Evolutionary conservation across 2,113 vertebrate genomes (phyloP).

Genomic region (Scartelaos histophorus): DNA sequence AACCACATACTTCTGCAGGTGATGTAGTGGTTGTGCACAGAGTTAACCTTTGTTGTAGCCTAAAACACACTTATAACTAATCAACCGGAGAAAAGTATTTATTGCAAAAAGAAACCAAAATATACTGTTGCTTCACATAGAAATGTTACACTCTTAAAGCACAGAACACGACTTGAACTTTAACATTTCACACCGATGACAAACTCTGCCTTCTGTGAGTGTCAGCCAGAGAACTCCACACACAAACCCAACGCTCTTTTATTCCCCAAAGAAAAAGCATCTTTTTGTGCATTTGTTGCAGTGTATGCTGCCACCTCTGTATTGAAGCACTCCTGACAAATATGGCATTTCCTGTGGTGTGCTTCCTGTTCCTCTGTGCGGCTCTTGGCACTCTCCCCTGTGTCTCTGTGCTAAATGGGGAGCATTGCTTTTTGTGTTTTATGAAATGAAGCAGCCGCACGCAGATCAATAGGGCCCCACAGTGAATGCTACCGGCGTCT

Average conservation of each 20-base stretch:
- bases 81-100: not conserved
- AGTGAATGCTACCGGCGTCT: conserved; percentile 61
- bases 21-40: too few relatives aligned
- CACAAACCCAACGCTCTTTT: conserved; percentile 31
- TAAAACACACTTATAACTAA: not conserved
- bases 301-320: conserved; percentile 53
- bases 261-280: conserved; percentile 35
- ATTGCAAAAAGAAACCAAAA: not conserved
- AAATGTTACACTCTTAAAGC: not conserved
- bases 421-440: conserved; percentile 61
- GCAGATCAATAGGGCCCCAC: conserved; percentile 71
- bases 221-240: conserved; percentile 14
- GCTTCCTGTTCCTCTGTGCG: conserved; percentile 57
- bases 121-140: not conserved
- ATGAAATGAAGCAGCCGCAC: conserved; percentile 73
- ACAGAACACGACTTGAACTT: not conserved
- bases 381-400: conserved; percentile 53
- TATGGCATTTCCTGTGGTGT: conserved; percentile 51
- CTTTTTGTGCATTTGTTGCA: conserved; percentile 36
- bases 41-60: too few relatives aligned
- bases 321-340: conserved; percentile 73
- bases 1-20: too few relatives aligned
- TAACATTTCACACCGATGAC: conserved; percentile 1
- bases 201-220: not conserved
- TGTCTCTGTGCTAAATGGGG: conserved; percentile 53